Conservation (phyloP, 2,113 vertebrate species). For the Dipodomys spectabilis region DNA sequence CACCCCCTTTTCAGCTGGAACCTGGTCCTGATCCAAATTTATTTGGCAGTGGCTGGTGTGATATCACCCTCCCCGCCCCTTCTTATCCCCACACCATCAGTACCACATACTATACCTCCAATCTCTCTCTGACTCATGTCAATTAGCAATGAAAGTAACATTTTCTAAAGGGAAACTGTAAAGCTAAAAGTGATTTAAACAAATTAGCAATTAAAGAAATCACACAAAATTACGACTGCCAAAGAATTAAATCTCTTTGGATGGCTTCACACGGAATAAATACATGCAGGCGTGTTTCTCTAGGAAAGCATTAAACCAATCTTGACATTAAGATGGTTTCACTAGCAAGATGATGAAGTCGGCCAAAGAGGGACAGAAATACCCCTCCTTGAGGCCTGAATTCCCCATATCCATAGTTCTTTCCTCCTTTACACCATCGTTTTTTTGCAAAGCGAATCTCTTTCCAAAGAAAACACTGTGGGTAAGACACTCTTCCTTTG, state of each 20-base stretch:
- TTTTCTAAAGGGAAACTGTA: constrained; percentile 84
- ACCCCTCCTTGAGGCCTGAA: constrained; percentile 6
- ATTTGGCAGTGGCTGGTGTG: background rate
- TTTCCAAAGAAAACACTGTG: constrained; percentile 15
- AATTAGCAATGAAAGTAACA: constrained; percentile 82
- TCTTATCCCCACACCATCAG: constrained; percentile 49
- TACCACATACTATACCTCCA: constrained; percentile 73
- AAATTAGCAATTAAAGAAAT: constrained; percentile 87
- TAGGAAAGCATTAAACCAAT: constrained; percentile 82
- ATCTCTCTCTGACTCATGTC: constrained; percentile 78
- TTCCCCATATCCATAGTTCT: background rate
- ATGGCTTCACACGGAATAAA: constrained; percentile 81
- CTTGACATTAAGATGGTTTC: constrained; percentile 63
- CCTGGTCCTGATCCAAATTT: constrained; percentile 18
- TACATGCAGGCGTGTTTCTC: constrained; percentile 80
- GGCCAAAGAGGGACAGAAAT: constrained; percentile 56
- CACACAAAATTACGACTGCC: constrained; percentile 82
- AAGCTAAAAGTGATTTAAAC: constrained; percentile 86
- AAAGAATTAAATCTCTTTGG: constrained; percentile 84
- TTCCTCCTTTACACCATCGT: background rate
- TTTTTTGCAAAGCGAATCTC: constrained; percentile 15
- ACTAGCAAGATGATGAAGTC: constrained; percentile 49
- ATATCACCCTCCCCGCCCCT: background rate
- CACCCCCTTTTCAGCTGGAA: constrained; percentile 16
- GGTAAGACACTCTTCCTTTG: background rate